phyloP scores from a whole-genome alignment of 2,797 vertebrate genomes.

The Thalassophryne amazonica region DNA sequence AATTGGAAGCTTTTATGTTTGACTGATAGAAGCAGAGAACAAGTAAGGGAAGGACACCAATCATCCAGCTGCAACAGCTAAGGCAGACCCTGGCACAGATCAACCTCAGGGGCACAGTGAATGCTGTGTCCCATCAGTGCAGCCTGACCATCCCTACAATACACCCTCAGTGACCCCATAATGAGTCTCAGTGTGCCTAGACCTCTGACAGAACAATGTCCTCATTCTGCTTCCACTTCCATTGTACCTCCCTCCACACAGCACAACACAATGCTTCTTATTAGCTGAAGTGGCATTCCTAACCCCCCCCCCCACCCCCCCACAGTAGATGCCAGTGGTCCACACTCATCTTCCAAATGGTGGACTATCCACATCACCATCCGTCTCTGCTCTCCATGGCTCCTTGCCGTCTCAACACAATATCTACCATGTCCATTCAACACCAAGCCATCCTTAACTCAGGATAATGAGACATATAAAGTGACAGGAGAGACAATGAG shows the following conservation, averaged over 20 bases:
- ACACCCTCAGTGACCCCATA: slow-evolving; percentile 70
- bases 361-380: slow-evolving; percentile 37
- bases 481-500: slow-evolving; percentile 15
- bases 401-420: slow-evolving; percentile 29
- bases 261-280: slow-evolving; percentile 62
- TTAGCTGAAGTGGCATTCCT: slow-evolving; percentile 64
- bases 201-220: slow-evolving; percentile 61
- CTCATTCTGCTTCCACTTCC: slow-evolving; percentile 66
- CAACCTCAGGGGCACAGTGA: slow-evolving; percentile 84
- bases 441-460: slow-evolving; percentile 25
- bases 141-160: slow-evolving; percentile 66
- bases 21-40: slow-evolving; percentile 26
- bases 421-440: slow-evolving; percentile 33
- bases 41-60: slow-evolving; percentile 25
- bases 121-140: slow-evolving; percentile 71
- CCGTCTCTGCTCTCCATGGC: slow-evolving; percentile 48
- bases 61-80: slow-evolving; percentile 85
- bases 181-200: slow-evolving; percentile 69
- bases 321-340: slow-evolving; percentile 60
- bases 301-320: slow-evolving; percentile 65
- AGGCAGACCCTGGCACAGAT: slow-evolving; percentile 89
- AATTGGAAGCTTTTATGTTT: slow-evolving; percentile 27
- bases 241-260: slow-evolving; percentile 68
- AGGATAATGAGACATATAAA: slow-evolving; percentile 20
- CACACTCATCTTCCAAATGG: slow-evolving; percentile 35